Base-by-base conservation (phyloP, 2,113 vertebrate species). In the Pangasianodon hypophthalmus region DNA sequence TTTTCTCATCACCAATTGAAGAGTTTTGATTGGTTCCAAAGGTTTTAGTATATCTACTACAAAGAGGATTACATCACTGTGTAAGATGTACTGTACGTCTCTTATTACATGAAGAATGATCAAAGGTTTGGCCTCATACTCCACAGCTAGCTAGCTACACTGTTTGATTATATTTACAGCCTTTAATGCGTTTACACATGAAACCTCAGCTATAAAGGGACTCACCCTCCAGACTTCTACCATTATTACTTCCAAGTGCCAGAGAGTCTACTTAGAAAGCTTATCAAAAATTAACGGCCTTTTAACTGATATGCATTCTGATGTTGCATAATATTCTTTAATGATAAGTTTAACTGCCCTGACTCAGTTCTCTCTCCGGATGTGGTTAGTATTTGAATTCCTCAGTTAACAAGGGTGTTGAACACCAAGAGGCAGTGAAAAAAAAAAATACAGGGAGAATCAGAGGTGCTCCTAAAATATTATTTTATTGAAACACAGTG, bases 401-500 rank as follows among this genome's bases (percentile, higher is more conserved):
- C 24, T 80, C 32, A 19, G 41, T 77, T 80, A 50, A 50, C 26
- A 16, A 0, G 11, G 3, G 5, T 13, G 46, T 26, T 77, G 3
- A 11, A 46, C 19, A 10, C 7, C 37, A 46, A 24, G 3, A 46
- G 26, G 21, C 19, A 41, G 6, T 44, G 10, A 46, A 24, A 69
- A 54, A 54, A 14, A 86, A 69, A 50, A 10, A 86, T 0, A n/a
- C n/a, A 58, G 11, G 16, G 41, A 50, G 13, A 87, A 87, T 87
- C 80, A 84, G 56, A 60, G 2, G 52, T 94, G 75, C 94, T 95
- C 92, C 95, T 95, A 96, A 96, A 95, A 96, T 96, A 96, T 60
- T 90, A 95, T 90, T 92, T 94, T 93, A 95, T 93, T 95, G 92
- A 96, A 96, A 94, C 94, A 95, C 93, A 91, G 91, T 92, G 91